Conservation (phyloP, 2,888 invertebrate species). For the Thymelicus sylvestris region DNA sequence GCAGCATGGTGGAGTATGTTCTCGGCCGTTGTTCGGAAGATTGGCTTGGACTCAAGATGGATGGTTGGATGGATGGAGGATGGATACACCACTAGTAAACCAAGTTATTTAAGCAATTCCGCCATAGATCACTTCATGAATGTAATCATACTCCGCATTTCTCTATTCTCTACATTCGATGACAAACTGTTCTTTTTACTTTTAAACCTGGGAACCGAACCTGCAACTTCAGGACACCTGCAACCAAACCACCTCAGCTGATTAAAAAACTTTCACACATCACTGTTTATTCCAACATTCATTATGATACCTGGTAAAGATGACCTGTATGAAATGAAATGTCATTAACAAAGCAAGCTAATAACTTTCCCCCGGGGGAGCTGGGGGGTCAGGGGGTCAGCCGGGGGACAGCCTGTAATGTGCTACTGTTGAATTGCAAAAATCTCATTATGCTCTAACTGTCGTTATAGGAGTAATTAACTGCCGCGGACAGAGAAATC, state of each 20-base stretch:
- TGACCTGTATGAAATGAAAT: slow-evolving; percentile 55
- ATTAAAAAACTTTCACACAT: slow-evolving; percentile 3
- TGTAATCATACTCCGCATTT: no score
- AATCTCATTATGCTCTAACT: slow-evolving; percentile 84
- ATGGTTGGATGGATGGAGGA: no score
- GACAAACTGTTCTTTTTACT: no score
- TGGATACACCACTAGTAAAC: no score
- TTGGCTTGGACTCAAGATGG: no score
- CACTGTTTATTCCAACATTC: background rate
- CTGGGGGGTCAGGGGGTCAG: slow-evolving; percentile 43
- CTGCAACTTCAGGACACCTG: background rate
- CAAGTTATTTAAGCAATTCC: no score
- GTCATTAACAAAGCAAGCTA: slow-evolving; percentile 72
- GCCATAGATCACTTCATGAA: no score
- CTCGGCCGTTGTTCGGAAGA: no score
- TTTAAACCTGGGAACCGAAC: background rate
- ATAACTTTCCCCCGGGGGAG: slow-evolving; percentile 62
- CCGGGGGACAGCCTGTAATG: slow-evolving; percentile 72
- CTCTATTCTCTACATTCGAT: no score
- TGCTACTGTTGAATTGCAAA: slow-evolving; percentile 83
- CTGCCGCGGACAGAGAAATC: slow-evolving; percentile 56
- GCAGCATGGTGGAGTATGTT: no score
- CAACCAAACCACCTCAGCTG: background rate
- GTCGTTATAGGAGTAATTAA: slow-evolving; percentile 84
- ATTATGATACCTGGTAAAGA: slow-evolving; percentile 15